Conservation (phyloP, 1,140 invertebrate species). For the Neotoxoptera formosana region DNA sequence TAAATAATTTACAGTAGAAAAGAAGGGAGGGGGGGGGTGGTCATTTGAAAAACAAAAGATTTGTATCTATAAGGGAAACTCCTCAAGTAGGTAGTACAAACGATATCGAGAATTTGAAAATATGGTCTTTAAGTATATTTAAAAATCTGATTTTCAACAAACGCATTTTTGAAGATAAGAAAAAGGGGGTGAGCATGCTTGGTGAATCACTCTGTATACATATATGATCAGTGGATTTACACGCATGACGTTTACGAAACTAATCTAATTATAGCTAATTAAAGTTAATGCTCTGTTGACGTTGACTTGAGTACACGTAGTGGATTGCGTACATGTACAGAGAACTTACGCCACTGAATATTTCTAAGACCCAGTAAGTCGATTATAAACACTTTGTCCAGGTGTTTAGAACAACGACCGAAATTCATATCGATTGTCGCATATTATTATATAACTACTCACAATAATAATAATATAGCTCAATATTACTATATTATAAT, state of each 20-base stretch:
- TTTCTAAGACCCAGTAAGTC: not conserved
- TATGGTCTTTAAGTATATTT: too few species aligned
- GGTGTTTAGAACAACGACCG: not conserved
- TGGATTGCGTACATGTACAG: not conserved
- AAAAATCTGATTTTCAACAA: too few species aligned
- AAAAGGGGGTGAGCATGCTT: too few species aligned
- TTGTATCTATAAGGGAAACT: too few species aligned
- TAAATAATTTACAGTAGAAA: too few species aligned
- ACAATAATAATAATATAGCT: not conserved
- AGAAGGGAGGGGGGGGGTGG: too few species aligned
- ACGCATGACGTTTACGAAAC: not conserved
- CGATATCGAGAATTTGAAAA: too few species aligned
- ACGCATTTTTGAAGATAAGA: too few species aligned
- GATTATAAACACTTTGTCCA: not conserved
- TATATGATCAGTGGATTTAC: not conserved
- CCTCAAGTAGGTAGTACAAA: too few species aligned
- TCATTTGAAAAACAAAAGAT: too few species aligned
- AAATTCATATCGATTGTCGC: not conserved
- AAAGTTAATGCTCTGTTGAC: not conserved
- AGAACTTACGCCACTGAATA: not conserved
- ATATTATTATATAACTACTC: not conserved
- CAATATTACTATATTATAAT: not conserved
- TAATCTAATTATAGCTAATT: constrained; percentile 8
- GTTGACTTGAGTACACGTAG: not conserved
- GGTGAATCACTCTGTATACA: not conserved